Evolutionary conservation across 2,888 invertebrate genomes (phyloP).

Genomic region (Spilarctia lutea): DNA sequence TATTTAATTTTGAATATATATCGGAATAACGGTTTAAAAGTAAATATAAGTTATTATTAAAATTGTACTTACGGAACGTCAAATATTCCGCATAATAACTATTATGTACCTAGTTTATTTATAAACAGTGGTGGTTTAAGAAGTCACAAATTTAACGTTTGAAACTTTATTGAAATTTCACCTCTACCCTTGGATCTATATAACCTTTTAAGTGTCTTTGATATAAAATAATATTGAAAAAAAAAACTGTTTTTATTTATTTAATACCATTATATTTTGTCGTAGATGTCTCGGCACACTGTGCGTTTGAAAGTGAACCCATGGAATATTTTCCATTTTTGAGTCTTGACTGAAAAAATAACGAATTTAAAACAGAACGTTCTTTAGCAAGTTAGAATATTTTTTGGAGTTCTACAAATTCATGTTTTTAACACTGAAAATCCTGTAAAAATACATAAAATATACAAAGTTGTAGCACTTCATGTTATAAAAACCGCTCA

Average conservation of each 20-base stretch:
- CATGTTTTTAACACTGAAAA: too few relatives aligned
- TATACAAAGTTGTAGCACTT: too few relatives aligned
- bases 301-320: too few relatives aligned
- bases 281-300: not conserved
- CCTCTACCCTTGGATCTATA: not conserved
- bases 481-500: too few relatives aligned
- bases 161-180: not conserved
- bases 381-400: too few relatives aligned
- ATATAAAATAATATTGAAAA: not conserved
- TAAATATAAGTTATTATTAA: not conserved
- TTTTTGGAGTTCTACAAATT: too few relatives aligned
- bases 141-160: not conserved
- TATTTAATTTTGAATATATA: not conserved
- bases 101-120: not conserved
- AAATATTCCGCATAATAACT: not conserved
- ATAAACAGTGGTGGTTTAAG: constrained; percentile 3
- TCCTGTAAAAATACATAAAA: too few relatives aligned
- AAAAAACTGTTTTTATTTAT: not conserved
- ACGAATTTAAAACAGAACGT: too few relatives aligned
- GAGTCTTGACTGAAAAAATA: too few relatives aligned
- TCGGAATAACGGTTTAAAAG: too few relatives aligned
- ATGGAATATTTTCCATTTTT: too few relatives aligned
- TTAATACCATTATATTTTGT: not conserved
- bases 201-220: not conserved
- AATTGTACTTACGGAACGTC: not conserved